These are phyloP conservation scores for Enteromius fasciolatus DNA, from an alignment of 2,797 vertebrate species.

Conservation along the genomic window DNA sequence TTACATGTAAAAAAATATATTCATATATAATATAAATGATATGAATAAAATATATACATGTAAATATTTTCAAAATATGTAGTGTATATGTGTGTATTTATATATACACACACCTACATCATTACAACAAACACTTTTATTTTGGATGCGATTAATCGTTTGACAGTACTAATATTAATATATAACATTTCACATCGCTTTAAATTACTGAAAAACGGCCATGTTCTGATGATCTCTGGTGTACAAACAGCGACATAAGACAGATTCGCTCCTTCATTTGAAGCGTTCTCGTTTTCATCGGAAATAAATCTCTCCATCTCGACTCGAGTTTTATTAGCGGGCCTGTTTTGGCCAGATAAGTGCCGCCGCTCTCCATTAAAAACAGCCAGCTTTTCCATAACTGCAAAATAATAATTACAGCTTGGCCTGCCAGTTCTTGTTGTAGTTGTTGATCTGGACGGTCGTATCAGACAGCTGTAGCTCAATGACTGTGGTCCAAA, in stretches of 20 bases:
- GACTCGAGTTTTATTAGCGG: slow-evolving; percentile 69
- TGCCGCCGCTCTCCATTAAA: slow-evolving; percentile 62
- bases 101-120: too few species aligned
- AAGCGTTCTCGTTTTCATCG: neutral
- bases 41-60: too few species aligned
- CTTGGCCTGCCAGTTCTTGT: slow-evolving; percentile 31
- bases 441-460: slow-evolving; percentile 27
- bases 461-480: slow-evolving; percentile 28
- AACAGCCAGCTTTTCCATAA: slow-evolving; percentile 58
- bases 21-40: too few species aligned
- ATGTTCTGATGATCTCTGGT: neutral
- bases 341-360: slow-evolving; percentile 70
- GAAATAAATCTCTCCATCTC: slow-evolving; percentile 52
- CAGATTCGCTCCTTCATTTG: neutral
- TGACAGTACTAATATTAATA: too few species aligned
- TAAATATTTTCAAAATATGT: too few species aligned
- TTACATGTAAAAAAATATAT: too few species aligned
- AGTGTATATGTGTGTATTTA: too few species aligned
- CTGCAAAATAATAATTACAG: slow-evolving; percentile 64
- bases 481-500: neutral
- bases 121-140: too few species aligned
- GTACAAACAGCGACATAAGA: too few species aligned
- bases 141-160: neutral
- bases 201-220: neutral
- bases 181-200: neutral